Evolutionary conservation across 2,888 invertebrate genomes (phyloP).

Genomic region (Steinernema hermaphroditum): DNA sequence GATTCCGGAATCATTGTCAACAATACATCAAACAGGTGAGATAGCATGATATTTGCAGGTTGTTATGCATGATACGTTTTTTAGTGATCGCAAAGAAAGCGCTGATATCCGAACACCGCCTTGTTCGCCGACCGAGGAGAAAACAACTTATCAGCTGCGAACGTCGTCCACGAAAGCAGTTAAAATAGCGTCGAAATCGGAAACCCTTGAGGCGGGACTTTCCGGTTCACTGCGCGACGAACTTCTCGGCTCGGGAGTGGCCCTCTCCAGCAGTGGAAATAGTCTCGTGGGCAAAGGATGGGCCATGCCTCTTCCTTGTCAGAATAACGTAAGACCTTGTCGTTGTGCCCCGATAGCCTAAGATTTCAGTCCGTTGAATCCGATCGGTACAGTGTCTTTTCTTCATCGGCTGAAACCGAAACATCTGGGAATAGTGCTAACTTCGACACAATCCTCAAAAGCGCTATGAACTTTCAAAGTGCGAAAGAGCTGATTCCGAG

Average conservation of each 20-base stretch:
- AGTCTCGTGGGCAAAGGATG: conserved; percentile 40
- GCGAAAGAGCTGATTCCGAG: background rate
- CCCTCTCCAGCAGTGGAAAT: conserved; percentile 35
- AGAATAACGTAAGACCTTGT: conserved; percentile 9
- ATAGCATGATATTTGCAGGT: too few species aligned
- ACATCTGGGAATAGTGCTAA: conserved; percentile 1
- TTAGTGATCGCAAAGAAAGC: background rate
- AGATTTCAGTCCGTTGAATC: background rate
- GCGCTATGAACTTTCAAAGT: conserved; percentile 8
- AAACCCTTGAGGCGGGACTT: background rate
- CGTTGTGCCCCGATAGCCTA: background rate
- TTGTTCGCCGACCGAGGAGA: background rate
- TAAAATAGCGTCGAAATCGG: background rate
- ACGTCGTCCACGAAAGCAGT: background rate
- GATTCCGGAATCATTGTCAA: conserved; percentile 16
- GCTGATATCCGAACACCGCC: background rate
- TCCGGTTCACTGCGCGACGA: conserved; percentile 53
- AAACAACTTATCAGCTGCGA: too few species aligned
- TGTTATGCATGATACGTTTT: background rate
- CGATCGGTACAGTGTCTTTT: conserved; percentile 21
- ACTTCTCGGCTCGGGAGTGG: conserved; percentile 36
- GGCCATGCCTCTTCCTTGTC: conserved; percentile 29
- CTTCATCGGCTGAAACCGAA: conserved; percentile 37
- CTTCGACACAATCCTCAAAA: conserved; percentile 17
- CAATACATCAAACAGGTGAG: background rate